Evolutionary conservation across 1,140 invertebrate species (phyloP), one percentile per base, ranked within the genome.

Genomic region (Zaprionus capensis): DNA sequence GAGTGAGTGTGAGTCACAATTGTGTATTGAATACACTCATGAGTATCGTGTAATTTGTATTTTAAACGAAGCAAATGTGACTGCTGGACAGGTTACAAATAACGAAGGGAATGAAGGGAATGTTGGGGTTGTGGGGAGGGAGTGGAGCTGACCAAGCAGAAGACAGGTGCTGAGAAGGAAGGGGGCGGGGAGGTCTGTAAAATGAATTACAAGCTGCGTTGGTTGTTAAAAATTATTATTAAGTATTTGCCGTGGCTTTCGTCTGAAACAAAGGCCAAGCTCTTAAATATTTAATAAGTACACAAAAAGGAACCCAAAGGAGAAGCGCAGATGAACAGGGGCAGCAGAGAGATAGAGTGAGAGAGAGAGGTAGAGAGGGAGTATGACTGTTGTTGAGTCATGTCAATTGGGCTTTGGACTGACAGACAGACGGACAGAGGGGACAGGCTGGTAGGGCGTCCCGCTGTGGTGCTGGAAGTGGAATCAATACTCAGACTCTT

Each of bases 241-340:
- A 88, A 88, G 84, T 90, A 88, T 88, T 88, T 88, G 85, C 81
- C 75, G 74, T 62, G 75, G 59, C 81, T 71, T 67, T 46, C 38
- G 84, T 71, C 83, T 71, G 68, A 80, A 90, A 88, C 84, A 88
- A 88, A 88, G 84, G 78, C 81, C 81, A 88, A 84, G 85, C 84
- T 88, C 84, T 88, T 88, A 90, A 88, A 88, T 88, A 88, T 88
- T 88, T 88, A 88, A 88, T 88, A 90, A 88, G 85, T 76, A 79
- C 82, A 88, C 81, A 88, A 78, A 81, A 78, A 76, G 36, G 36
- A 46, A 34, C 41, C 61, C 68, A 61, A 57, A 64, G 63, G 63
- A 72, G 26, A 55, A 65, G 67, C 28, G n/a, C n/a, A 36, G 64
- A 22, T 53, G 31, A 6, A 41, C 59, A 62, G 24, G 20, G 38